A percentile compares a stretch with the other conserved stretches of the same genome.
phyloP scores from a whole-genome alignment of 2,888 invertebrate genomes.

The Lithophane leautieri region DNA sequence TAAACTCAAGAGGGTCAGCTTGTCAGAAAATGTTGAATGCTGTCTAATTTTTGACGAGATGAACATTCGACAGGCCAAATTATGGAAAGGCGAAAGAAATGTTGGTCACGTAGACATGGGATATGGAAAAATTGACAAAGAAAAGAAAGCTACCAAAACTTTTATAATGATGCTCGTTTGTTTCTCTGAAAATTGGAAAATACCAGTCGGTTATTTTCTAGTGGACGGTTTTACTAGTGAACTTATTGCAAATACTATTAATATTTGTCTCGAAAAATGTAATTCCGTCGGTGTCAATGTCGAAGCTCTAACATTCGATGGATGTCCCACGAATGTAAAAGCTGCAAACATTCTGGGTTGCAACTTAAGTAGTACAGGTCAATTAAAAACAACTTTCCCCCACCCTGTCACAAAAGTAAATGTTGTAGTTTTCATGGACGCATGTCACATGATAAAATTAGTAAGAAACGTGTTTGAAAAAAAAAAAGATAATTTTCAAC shows the following conservation, averaged over 20 bases:
- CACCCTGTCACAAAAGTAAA: conserved; percentile 4
- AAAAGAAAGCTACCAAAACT: no score
- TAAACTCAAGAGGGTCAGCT: conserved; percentile 6
- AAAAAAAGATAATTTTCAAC: no score
- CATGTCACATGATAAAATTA: conserved; percentile 9
- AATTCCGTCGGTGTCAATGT: no score
- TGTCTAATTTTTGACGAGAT: conserved; percentile 18
- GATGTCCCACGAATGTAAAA: no score
- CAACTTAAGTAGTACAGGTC: conserved; percentile 3
- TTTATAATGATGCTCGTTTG: conserved; percentile 12
- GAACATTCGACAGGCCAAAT: conserved; percentile 24
- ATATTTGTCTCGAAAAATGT: conserved; percentile 11
- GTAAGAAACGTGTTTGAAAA: background rate
- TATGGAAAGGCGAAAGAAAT: conserved; percentile 14
- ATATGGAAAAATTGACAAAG: no score
- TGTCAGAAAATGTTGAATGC: conserved; percentile 30
- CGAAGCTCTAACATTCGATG: no score
- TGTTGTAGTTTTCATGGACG: conserved; percentile 5
- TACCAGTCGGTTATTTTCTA: conserved; percentile 14
- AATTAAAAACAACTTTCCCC: conserved; percentile 7
- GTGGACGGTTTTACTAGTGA: conserved; percentile 13
- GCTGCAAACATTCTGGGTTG: conserved; percentile 10
- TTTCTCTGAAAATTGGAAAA: conserved; percentile 16
- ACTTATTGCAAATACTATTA: conserved; percentile 13
- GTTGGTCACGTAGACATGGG: background rate